A percentile compares a stretch with the other conserved stretches of the same genome.
Conservation (phyloP, 2,888 invertebrate genomes). For the Neria commutata region DNA sequence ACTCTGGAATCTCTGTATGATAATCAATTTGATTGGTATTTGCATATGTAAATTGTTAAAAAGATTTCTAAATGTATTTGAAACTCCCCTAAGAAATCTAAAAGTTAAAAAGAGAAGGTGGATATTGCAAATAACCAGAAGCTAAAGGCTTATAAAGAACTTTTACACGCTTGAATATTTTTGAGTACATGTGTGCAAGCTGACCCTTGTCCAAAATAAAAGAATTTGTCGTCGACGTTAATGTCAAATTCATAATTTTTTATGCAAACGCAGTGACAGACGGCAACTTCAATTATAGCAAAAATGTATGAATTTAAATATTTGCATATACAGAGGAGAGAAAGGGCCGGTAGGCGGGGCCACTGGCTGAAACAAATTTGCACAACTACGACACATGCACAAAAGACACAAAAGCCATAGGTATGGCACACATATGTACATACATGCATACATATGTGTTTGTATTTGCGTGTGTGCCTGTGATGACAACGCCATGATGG, state of each 20-base stretch:
- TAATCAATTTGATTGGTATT: no score
- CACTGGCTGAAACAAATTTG: constrained; percentile 15
- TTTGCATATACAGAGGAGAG: constrained; percentile 3
- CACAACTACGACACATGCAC: constrained; percentile 24
- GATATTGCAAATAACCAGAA: no score
- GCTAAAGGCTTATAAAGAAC: no score
- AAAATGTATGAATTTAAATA: constrained; percentile 5
- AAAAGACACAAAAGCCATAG: constrained; percentile 12
- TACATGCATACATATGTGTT: constrained; percentile 31
- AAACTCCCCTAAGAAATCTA: no score
- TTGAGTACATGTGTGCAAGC: no score
- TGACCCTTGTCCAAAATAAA: constrained; percentile 46
- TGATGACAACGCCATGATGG: constrained; percentile 36
- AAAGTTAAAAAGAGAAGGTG: no score
- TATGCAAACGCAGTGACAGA: constrained; percentile 45
- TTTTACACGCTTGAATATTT: no score
- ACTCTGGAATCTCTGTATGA: no score
- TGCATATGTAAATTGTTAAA: no score
- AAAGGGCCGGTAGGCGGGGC: background rate
- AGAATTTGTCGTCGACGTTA: constrained; percentile 43
- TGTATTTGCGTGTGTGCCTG: background rate
- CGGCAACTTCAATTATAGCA: constrained; percentile 47
- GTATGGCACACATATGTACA: constrained; percentile 11
- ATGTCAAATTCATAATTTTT: constrained; percentile 48
- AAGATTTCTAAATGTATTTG: no score